Percentiles rank a stretch among this genome's conserved stretches.
Evolutionary conservation across 2,113 vertebrate species (phyloP).

Genomic region (Vombatus ursinus): DNA sequence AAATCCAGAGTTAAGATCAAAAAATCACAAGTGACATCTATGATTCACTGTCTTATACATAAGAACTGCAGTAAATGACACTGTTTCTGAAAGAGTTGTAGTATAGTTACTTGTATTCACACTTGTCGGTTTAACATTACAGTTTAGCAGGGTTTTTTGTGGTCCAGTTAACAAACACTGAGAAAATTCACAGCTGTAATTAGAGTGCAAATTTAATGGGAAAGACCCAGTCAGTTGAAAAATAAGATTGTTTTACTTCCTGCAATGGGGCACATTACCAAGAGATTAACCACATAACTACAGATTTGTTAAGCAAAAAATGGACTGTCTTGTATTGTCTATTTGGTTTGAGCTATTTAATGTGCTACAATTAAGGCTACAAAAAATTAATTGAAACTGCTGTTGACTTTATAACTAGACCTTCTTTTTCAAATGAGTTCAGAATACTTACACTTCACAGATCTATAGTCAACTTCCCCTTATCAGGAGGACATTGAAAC

Average conservation of each 20-base stretch:
- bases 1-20: slow-evolving; percentile 6
- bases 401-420: not conserved
- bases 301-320: slow-evolving; percentile 25
- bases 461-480: not conserved
- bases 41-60: not conserved
- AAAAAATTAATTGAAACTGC: slow-evolving; percentile 44
- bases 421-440: slow-evolving; percentile 27
- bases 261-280: not conserved
- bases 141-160: slow-evolving; percentile 28
- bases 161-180: slow-evolving; percentile 53
- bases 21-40: slow-evolving; percentile 22
- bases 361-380: slow-evolving; percentile 27
- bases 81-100: slow-evolving; percentile 14
- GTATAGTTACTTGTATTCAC: not conserved
- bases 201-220: slow-evolving; percentile 38
- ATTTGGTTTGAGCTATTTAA: slow-evolving; percentile 38
- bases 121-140: slow-evolving; percentile 31
- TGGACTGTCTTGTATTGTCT: slow-evolving; percentile 29
- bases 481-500: not conserved
- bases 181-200: slow-evolving; percentile 47
- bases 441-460: not conserved
- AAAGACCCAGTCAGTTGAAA: slow-evolving; percentile 52
- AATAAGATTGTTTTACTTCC: slow-evolving; percentile 42
- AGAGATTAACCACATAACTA: slow-evolving; percentile 8
- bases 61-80: slow-evolving; percentile 4